Evolutionary conservation across 2,113 vertebrate species (phyloP).

Genomic region (Chitala chitala): DNA sequence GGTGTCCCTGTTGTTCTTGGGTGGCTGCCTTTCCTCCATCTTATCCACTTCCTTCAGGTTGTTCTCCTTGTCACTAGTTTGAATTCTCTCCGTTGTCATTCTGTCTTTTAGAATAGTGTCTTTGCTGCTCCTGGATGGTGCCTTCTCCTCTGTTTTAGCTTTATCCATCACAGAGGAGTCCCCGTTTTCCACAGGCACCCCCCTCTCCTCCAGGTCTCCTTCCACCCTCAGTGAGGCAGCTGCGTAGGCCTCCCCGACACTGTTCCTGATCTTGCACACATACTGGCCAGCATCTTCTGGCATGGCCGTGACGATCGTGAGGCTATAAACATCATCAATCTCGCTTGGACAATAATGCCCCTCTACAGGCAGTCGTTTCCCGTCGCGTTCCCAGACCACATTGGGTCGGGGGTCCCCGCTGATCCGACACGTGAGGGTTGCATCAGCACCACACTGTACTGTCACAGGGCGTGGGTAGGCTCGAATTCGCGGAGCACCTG

Average conservation of each 20-base stretch:
- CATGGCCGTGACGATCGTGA: slow-evolving; percentile 65
- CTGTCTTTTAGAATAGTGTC: not conserved
- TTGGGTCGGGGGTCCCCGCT: slow-evolving; percentile 75
- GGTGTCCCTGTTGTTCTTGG: not conserved
- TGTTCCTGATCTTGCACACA: slow-evolving; percentile 83
- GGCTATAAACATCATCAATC: slow-evolving; percentile 72
- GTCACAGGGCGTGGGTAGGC: slow-evolving; percentile 78
- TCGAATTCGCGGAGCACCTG: slow-evolving; percentile 81
- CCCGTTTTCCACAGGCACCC: not conserved
- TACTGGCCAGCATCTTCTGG: slow-evolving; percentile 80
- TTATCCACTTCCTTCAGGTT: not conserved
- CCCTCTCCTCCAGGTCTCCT: slow-evolving; percentile 6
- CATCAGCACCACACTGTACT: slow-evolving; percentile 66
- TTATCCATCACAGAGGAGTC: not conserved
- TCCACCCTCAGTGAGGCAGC: slow-evolving; percentile 80
- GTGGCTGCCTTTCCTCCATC: not conserved
- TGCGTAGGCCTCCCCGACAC: slow-evolving; percentile 80
- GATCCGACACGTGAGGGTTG: slow-evolving; percentile 77
- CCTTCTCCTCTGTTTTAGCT: not conserved
- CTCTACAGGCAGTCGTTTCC: slow-evolving; percentile 56
- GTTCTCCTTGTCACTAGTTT: not conserved
- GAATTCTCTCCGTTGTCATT: not conserved
- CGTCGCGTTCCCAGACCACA: slow-evolving; percentile 85
- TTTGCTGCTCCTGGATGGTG: not conserved
- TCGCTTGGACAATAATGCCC: slow-evolving; percentile 64